A percentile compares a stretch with the other conserved stretches of the same genome.
phyloP scores from a whole-genome alignment of 2,797 vertebrate species.

The Etheostoma nigrum region DNA sequence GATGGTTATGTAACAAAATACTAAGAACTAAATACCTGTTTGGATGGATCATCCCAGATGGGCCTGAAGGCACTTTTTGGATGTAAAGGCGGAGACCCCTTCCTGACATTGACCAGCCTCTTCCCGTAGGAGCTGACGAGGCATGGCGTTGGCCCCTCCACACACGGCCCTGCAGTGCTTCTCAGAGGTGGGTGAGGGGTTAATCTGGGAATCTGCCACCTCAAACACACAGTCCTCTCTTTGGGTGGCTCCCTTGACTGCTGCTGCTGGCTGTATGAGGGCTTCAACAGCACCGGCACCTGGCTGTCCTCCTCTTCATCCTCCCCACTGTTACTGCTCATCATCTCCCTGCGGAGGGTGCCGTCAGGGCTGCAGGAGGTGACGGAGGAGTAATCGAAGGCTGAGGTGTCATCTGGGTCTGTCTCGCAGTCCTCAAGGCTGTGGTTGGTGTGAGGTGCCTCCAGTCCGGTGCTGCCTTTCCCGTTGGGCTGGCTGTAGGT shows the following conservation, averaged over 20 bases:
- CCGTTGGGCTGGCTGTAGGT: slow-evolving; percentile 71
- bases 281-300: slow-evolving; percentile 86
- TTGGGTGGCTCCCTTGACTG: slow-evolving; percentile 43
- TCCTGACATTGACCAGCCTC: slow-evolving; percentile 71
- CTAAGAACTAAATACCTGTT: slow-evolving; percentile 65
- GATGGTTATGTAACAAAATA: neutral
- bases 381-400: slow-evolving; percentile 86
- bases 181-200: slow-evolving; percentile 78
- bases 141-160: slow-evolving; percentile 49
- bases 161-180: slow-evolving; percentile 31
- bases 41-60: slow-evolving; percentile 82
- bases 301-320: slow-evolving; percentile 84
- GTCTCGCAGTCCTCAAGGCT: slow-evolving; percentile 66
- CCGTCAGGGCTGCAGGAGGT: slow-evolving; percentile 85
- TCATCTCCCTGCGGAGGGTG: slow-evolving; percentile 68
- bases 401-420: slow-evolving; percentile 81
- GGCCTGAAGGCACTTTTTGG: slow-evolving; percentile 83
- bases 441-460: slow-evolving; percentile 5
- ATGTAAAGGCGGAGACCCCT: slow-evolving; percentile 75
- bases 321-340: slow-evolving; percentile 58
- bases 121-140: slow-evolving; percentile 68
- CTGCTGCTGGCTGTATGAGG: slow-evolving; percentile 70
- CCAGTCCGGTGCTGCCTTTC: slow-evolving; percentile 48
- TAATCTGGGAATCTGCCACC: slow-evolving; percentile 84
- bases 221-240: slow-evolving; percentile 81